Base-by-base conservation (phyloP, 2,888 invertebrate genomes). In the Clanis bilineata region DNA sequence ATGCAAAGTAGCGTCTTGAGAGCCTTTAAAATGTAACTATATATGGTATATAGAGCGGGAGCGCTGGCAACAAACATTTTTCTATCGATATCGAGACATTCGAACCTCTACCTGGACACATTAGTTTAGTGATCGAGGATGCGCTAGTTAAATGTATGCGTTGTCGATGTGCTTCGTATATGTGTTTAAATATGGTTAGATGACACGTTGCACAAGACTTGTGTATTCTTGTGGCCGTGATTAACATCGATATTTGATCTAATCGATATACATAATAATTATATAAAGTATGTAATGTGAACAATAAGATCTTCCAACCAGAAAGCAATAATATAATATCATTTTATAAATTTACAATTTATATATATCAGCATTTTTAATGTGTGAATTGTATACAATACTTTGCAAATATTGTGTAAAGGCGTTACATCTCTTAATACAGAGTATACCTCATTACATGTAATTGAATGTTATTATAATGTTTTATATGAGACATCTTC, bases 311-410 rank as follows among this genome's bases (percentile, higher is more conserved):
- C 83, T 85, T 83, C 82, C 80, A 79, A 82, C 74, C 73, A 64
- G 72, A 74, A 88, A 90, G 90, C 88, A 89, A 90, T 89, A 88
- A 71, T 84, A 79, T 77, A 80, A 82, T 83, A 83, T 85, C 82
- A 84, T 82, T 83, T 79, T 79, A 51, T 72, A 79, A 70, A 71
- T 74, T 71, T 81, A 77, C 25, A 43, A 41, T 25, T n/a, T 68
- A 47, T 71, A n/a, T 39, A 70, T 69, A 73, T 68, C 67, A 69
- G 68, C 68, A 70, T 51, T 70, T 71, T 70, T 65, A 65, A 68
- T 59, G 47, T 76, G 59, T 69, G 56, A 51, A 58, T 66, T 59
- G 58, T 64, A 62, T 68, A 66, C 59, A 59, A 45, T 59, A 60
- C 67, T 63, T 67, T 62, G 57, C 67, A 66, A 57, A 61, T 10